Conservation (phyloP, 2,797 vertebrate species). For the Perodicticus potto region DNA sequence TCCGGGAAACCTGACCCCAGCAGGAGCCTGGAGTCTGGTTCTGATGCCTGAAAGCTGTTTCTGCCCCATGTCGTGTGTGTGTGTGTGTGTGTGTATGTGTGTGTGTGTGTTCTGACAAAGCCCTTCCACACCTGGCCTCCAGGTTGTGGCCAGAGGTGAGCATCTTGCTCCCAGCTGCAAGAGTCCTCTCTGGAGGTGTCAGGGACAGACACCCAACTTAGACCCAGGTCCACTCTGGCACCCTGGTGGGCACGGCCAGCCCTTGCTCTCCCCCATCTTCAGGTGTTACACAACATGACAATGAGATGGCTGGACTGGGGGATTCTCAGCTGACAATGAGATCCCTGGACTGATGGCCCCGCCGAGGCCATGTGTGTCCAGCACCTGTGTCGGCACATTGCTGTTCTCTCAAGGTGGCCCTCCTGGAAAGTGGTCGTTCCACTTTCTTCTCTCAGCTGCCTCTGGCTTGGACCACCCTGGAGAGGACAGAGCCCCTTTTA, state of each 20-base stretch:
- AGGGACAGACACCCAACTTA: neutral
- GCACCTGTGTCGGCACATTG: no score
- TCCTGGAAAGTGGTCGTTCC: neutral
- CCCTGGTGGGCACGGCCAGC: neutral
- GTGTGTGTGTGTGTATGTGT: no score
- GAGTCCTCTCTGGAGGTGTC: neutral
- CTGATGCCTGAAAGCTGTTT: neutral
- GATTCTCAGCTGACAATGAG: no score
- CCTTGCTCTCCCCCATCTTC: neutral
- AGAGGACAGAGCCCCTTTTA: neutral
- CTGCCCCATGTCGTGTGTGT: rapidly evolving
- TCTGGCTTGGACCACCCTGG: neutral
- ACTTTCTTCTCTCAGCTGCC: neutral
- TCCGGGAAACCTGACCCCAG: neutral
- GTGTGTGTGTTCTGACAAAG: neutral
- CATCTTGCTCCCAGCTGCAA: neutral
- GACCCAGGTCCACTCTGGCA: no score
- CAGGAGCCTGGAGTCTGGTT: neutral
- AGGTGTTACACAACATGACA: no score
- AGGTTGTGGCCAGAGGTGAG: neutral
- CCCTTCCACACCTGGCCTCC: rapidly evolving
- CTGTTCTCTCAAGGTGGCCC: neutral
- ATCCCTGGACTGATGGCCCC: neutral
- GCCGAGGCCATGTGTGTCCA: rapidly evolving
- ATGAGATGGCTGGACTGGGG: neutral